A percentile compares a stretch with the other conserved stretches of the same genome.
Evolutionary conservation across 1,140 invertebrate species (phyloP).

Genomic region (Hermetia illucens): DNA sequence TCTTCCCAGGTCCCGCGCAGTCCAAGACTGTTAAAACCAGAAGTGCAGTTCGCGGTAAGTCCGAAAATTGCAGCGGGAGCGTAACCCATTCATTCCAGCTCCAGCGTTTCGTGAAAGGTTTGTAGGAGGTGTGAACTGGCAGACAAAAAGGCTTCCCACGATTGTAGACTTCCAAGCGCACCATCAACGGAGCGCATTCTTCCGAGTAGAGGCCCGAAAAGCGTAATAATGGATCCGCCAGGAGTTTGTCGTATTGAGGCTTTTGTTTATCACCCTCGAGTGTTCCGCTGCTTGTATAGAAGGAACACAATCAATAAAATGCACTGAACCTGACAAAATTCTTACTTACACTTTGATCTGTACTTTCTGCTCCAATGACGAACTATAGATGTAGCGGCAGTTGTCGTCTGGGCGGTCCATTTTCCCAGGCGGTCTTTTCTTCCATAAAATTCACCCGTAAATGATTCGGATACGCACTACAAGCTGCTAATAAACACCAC

Average conservation of each 20-base stretch:
- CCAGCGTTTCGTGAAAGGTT: conserved; percentile 83
- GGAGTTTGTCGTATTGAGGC: conserved; percentile 74
- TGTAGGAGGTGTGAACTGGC: conserved; percentile 84
- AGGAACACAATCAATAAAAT: conserved; percentile 4
- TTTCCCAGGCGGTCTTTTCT: conserved; percentile 5
- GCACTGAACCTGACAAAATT: background rate
- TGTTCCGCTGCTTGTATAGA: conserved; percentile 54
- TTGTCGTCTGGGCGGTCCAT: conserved; percentile 44
- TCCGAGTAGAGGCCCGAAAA: conserved; percentile 78
- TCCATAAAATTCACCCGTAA: too few relatives aligned
- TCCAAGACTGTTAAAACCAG: conserved; percentile 90
- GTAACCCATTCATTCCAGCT: conserved; percentile 98
- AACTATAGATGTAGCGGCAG: conserved; percentile 83
- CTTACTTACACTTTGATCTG: conserved; percentile 84
- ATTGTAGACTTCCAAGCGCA: conserved; percentile 76
- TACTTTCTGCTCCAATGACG: conserved; percentile 69
- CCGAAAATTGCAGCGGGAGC: conserved; percentile 81
- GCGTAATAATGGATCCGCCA: conserved; percentile 78
- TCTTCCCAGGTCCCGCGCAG: conserved; percentile 70
- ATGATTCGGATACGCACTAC: too few relatives aligned
- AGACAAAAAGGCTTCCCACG: conserved; percentile 71
- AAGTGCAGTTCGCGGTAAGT: conserved; percentile 77
- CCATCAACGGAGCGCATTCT: conserved; percentile 72
- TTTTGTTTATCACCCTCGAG: conserved; percentile 75
- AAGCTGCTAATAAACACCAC: too few relatives aligned